A percentile compares a stretch with the other conserved stretches of the same genome.
Conservation (phyloP, 2,113 vertebrate species). For the Peromyscus californicus region DNA sequence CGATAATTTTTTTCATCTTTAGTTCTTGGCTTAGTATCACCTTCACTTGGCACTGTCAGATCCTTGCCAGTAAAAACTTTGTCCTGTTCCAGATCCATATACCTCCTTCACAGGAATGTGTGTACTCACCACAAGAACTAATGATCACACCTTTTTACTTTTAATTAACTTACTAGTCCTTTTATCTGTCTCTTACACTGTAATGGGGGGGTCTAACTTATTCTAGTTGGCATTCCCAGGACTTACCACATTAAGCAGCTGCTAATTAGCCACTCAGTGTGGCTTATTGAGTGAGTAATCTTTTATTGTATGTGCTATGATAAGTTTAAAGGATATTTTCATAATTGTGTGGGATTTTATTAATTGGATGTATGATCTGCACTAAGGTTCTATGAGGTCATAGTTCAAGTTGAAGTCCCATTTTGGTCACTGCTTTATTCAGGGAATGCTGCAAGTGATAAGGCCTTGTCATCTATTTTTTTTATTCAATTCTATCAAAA, state of each 20-base stretch:
- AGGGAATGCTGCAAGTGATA: neutral
- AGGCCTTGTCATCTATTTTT: neutral
- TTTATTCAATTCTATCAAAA: conserved; percentile 76
- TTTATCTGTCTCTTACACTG: neutral
- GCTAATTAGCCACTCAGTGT: neutral
- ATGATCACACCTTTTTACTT: neutral
- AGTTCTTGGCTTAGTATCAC: neutral
- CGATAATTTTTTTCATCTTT: conserved; percentile 1
- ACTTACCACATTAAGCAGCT: neutral
- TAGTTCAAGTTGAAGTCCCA: neutral
- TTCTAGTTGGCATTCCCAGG: neutral
- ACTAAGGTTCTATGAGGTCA: neutral
- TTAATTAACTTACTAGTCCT: neutral
- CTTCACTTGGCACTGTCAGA: neutral
- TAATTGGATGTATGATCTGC: conserved; percentile 20
- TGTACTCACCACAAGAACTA: neutral
- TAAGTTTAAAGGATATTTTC: conserved; percentile 6
- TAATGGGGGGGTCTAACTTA: neutral
- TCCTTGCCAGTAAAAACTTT: neutral
- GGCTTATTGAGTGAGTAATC: neutral
- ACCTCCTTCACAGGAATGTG: neutral
- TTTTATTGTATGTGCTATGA: conserved; percentile 2
- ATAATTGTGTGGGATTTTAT: conserved; percentile 23
- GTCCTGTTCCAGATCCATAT: neutral
- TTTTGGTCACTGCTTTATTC: conserved; percentile 30